Percentiles rank a stretch among this genome's conserved stretches.
phyloP scores from a whole-genome alignment of 2,113 vertebrate species.

The Oplegnathus fasciatus region DNA sequence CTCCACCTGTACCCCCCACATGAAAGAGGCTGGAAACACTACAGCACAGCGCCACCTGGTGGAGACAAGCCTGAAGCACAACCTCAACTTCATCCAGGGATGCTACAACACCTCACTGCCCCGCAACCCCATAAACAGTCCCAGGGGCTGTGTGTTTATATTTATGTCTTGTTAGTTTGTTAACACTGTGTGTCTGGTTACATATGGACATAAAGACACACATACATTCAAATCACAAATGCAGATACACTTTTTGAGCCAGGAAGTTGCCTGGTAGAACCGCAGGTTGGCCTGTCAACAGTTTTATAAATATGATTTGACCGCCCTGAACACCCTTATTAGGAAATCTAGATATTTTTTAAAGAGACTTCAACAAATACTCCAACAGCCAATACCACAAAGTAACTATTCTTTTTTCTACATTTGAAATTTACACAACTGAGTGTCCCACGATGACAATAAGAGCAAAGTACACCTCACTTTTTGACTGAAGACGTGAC shows the following conservation, averaged over 20 bases:
- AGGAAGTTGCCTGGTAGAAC: not conserved
- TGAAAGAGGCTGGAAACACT: constrained; percentile 69
- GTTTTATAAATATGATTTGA: constrained; percentile 5
- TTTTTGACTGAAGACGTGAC: not conserved
- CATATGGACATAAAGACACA: not conserved
- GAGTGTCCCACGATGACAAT: not conserved
- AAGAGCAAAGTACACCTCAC: not conserved
- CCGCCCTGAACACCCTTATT: not conserved
- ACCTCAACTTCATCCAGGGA: not conserved
- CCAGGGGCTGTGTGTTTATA: not conserved
- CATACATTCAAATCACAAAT: not conserved
- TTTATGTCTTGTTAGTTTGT: not conserved
- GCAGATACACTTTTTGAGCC: not conserved
- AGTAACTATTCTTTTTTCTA: not conserved
- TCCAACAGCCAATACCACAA: not conserved
- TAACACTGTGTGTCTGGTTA: not conserved
- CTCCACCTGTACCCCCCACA: constrained; percentile 73
- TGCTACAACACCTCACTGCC: not conserved
- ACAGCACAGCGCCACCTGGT: constrained; percentile 76
- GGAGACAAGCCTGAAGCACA: constrained; percentile 58
- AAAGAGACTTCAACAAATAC: not conserved
- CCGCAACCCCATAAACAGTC: not conserved
- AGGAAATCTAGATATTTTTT: not conserved
- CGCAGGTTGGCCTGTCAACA: not conserved
- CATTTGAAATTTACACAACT: not conserved